Base-by-base conservation (phyloP, 2,797 vertebrate species). In the Hydrolagus colliei region DNA sequence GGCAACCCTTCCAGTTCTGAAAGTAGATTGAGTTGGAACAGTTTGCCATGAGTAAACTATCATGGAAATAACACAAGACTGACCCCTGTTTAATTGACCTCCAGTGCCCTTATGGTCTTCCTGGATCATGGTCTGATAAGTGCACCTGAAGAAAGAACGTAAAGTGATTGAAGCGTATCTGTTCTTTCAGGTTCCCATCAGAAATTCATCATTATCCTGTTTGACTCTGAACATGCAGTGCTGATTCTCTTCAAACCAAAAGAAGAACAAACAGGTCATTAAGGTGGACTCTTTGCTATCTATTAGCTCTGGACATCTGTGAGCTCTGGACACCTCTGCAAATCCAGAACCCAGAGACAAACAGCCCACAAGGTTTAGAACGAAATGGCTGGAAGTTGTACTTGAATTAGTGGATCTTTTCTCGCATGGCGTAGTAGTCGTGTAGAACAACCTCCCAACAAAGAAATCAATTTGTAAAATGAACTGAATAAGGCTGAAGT, bases 381-480 rank as follows among this genome's bases (percentile, higher is more conserved):
- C 1, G n/a, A 2, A 4, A 22, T 6, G 7, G n/a, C 32, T 16
- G 27, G 12, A 59, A 76, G 4, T 2, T 18, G 35, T 16, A 16
- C 14, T 41, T 2, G 14, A 20, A 80, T 65, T 16, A 32, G 61
- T 5, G 35, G 16, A 35, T 10, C 5, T 20, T 9, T 9, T 18
- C 9, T 13, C 11, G 4, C 5, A 9, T 12, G 27, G 5, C 59
- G 13, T n/a, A 9, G 12, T 11, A 62, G 0, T 11, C 59, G 10
- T 78, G 18, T 11, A 12, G 11, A 22, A 9, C 0, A n/a, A 41
- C 14, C 74, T 18, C 20, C 59, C 1, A 10, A 18, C 32, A 13
- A 0, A 41, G 0, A 6, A 32, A 8, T 10, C n/a, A 1, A 16
- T 0, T 52, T 8, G 16, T 9, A 5, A 0, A 2, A 5, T 12